Evolutionary conservation across 2,888 invertebrate genomes (phyloP).

Genomic region (Pandemis corylana): DNA sequence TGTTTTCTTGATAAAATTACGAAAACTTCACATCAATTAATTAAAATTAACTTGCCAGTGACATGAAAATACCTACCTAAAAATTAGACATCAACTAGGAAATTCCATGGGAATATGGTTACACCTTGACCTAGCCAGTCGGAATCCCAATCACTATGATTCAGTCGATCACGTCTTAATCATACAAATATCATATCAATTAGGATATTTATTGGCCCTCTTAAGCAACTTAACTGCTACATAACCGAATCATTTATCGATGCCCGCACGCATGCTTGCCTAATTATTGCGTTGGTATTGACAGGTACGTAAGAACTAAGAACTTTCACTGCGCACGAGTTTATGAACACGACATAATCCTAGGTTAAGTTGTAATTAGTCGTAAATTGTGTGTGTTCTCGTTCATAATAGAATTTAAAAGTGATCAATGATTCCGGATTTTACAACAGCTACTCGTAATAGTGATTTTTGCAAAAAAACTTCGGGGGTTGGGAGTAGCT

Average conservation of each 20-base stretch:
- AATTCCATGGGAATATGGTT: not conserved
- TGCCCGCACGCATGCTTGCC: constrained; percentile 56
- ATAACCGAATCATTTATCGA: constrained; percentile 57
- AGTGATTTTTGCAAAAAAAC: not conserved
- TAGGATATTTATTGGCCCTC: not conserved
- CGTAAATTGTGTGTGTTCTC: not conserved
- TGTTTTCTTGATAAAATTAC: too few relatives aligned
- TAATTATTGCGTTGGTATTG: constrained; percentile 42
- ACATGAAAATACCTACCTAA: not conserved
- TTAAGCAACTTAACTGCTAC: constrained; percentile 37
- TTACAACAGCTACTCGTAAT: too few relatives aligned
- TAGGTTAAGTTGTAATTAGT: constrained; percentile 3
- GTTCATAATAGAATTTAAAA: not conserved
- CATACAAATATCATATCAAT: constrained; percentile 25
- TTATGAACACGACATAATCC: constrained; percentile 31
- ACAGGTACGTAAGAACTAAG: constrained; percentile 45
- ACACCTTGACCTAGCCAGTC: constrained; percentile 9
- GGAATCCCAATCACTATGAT: not conserved
- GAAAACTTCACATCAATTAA: too few relatives aligned
- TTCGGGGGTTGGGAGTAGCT: too few relatives aligned
- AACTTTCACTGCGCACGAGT: constrained; percentile 62
- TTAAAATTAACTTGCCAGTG: too few relatives aligned
- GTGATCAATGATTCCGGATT: too few relatives aligned
- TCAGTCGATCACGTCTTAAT: constrained; percentile 22
- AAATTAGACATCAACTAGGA: not conserved